Percentiles rank a stretch among this genome's conserved stretches.
These are phyloP conservation scores for Cheilinus undulatus DNA, from an alignment of 2,113 vertebrate species.

Conservation along the genomic window DNA sequence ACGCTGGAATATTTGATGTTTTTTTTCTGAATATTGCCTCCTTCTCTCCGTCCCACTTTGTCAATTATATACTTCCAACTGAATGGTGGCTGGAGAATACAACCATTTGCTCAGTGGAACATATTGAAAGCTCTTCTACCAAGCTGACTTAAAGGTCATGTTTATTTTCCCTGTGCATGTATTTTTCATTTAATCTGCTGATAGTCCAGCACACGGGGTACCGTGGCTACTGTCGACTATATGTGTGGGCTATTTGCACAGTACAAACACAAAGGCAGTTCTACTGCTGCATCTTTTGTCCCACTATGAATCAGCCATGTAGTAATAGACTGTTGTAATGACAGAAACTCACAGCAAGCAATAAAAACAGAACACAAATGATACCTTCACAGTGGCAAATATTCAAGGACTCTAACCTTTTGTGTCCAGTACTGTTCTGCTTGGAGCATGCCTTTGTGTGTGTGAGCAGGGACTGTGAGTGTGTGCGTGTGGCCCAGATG, in stretches of 20 bases:
- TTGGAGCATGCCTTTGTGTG: conserved; percentile 12
- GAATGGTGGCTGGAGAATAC: conserved; percentile 69
- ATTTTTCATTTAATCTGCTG: conserved; percentile 68
- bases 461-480: conserved; percentile 14
- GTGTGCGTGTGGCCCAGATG: conserved; percentile 76
- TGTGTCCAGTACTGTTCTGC: conserved; percentile 22
- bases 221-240: conserved; percentile 17
- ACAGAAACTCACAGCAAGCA: conserved; percentile 37
- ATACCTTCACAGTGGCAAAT: conserved; percentile 25
- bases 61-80: conserved; percentile 70
- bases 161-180: conserved; percentile 67
- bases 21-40: conserved; percentile 24
- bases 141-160: conserved; percentile 70
- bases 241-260: conserved; percentile 35
- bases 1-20: conserved; percentile 59
- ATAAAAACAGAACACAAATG: conserved; percentile 37
- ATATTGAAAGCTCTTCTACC: conserved; percentile 52
- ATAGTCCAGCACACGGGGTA: conserved; percentile 22
- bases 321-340: conserved; percentile 13
- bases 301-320: conserved; percentile 33
- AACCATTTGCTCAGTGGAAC: conserved; percentile 65
- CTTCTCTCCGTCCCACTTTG: conserved; percentile 38
- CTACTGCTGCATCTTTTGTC: conserved; percentile 33
- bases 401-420: conserved; percentile 42
- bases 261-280: conserved; percentile 37